phyloP scores from a whole-genome alignment of 2,113 vertebrate species.

The Menidia beryllina region DNA sequence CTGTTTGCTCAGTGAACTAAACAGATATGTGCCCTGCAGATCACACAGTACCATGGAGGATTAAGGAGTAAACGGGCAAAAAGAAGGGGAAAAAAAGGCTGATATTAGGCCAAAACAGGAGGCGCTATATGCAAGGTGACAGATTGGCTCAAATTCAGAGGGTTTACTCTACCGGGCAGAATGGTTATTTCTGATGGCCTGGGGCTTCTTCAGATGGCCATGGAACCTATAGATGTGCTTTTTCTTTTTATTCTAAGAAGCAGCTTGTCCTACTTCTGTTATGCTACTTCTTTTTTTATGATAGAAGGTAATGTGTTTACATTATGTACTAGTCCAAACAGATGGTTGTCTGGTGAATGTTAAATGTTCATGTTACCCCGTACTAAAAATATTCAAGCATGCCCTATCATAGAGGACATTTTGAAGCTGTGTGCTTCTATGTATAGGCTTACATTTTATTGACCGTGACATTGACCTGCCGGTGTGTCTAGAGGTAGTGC shows the following conservation, averaged over 20 bases:
- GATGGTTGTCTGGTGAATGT: neutral
- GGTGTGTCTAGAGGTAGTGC: neutral
- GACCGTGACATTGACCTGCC: conserved; percentile 10
- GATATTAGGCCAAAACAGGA: conserved; percentile 39
- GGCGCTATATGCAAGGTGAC: conserved; percentile 39
- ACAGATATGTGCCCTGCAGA: conserved; percentile 47
- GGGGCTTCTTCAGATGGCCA: conserved; percentile 58
- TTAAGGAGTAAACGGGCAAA: neutral
- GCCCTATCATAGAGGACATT: conserved; percentile 4
- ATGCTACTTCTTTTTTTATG: neutral
- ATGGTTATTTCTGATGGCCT: conserved; percentile 44
- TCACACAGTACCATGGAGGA: conserved; percentile 19
- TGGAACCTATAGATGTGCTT: conserved; percentile 15
- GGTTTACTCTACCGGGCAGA: conserved; percentile 41
- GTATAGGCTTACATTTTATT: conserved; percentile 10
- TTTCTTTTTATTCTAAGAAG: conserved; percentile 8
- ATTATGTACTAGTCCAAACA: neutral
- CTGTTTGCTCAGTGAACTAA: conserved; percentile 48
- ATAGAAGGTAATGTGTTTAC: conserved; percentile 9
- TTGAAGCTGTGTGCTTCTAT: neutral
- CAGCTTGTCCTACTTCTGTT: conserved; percentile 31
- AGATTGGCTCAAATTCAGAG: conserved; percentile 52
- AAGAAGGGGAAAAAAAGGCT: conserved; percentile 20
- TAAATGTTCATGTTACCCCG: neutral
- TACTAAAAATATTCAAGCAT: neutral